phyloP scores from a whole-genome alignment of 35 echinoderm and acorn worm species.

The Heliocidaris erythrogramma region DNA sequence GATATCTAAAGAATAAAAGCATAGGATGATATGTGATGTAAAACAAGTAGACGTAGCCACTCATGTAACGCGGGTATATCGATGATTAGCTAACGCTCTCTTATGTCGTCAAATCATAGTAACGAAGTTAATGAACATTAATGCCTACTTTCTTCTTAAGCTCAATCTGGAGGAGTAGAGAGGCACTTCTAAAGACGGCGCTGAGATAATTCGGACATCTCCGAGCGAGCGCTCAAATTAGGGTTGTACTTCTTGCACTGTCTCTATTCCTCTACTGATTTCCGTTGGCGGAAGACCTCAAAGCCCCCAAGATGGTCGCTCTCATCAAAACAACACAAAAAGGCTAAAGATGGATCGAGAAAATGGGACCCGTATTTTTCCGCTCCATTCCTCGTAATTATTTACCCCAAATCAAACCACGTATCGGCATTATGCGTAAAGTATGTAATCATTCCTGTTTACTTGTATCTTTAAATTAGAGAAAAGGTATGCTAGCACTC shows the following conservation, averaged over 20 bases:
- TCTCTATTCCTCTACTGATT: conserved; percentile 1
- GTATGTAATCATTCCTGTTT: not conserved
- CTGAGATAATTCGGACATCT: conserved; percentile 9
- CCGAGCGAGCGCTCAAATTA: not conserved
- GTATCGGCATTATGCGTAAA: conserved; percentile 1
- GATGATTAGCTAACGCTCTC: conserved; percentile 29
- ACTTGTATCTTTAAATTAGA: not conserved
- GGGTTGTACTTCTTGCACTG: conserved; percentile 20
- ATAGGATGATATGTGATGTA: conserved; percentile 19
- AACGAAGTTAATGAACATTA: not conserved
- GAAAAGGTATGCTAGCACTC: not conserved
- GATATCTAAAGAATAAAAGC: conserved; percentile 14
- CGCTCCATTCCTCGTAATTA: not conserved
- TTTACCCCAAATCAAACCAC: not conserved
- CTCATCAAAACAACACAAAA: conserved; percentile 26
- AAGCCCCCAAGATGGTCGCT: conserved; percentile 7
- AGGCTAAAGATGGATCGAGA: not conserved
- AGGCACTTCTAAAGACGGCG: not conserved
- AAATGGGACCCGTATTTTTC: not conserved
- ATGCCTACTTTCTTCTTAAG: conserved; percentile 8
- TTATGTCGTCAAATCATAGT: conserved; percentile 30
- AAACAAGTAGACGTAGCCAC: not conserved
- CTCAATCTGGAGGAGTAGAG: not conserved
- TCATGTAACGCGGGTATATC: not conserved
- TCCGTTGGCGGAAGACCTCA: conserved; percentile 30